Percentiles rank a stretch among this genome's conserved stretches.
phyloP scores from a whole-genome alignment of 2,113 vertebrate genomes.

The Indicator indicator region DNA sequence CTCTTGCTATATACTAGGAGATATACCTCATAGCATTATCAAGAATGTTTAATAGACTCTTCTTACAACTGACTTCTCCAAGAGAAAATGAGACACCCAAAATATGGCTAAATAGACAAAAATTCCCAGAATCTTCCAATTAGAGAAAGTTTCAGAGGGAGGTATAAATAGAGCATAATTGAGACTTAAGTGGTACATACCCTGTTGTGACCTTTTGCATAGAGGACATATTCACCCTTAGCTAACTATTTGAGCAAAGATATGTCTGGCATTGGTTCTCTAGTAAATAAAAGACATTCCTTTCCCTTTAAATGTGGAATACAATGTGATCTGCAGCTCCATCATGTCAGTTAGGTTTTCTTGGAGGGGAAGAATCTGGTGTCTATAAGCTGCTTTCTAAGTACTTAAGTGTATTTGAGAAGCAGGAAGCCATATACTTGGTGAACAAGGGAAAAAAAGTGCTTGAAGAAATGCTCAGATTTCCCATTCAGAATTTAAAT shows the following conservation, averaged over 20 bases:
- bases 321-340: neutral
- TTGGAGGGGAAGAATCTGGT: conserved; percentile 42
- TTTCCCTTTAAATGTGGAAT: conserved; percentile 35
- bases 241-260: conserved; percentile 26
- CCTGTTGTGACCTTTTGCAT: neutral
- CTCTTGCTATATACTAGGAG: neutral
- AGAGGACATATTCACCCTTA: neutral
- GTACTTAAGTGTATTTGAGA: conserved; percentile 34
- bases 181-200: conserved; percentile 21
- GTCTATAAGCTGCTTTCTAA: conserved; percentile 43
- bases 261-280: neutral
- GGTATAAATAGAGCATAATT: conserved; percentile 27
- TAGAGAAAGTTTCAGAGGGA: conserved; percentile 2
- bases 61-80: neutral
- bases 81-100: neutral
- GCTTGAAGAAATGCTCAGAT: conserved; percentile 25
- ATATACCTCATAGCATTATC: neutral
- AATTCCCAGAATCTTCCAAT: neutral
- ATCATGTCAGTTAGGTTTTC: conserved; percentile 8
- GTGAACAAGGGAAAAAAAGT: neutral
- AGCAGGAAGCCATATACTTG: neutral
- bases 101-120: neutral
- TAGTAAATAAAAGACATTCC: conserved; percentile 23
- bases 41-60: neutral
- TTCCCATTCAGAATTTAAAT: conserved; percentile 43